These are phyloP conservation scores for Rhinoptilus africanus DNA, from an alignment of 2,113 vertebrate genomes.

Conservation along the genomic window DNA sequence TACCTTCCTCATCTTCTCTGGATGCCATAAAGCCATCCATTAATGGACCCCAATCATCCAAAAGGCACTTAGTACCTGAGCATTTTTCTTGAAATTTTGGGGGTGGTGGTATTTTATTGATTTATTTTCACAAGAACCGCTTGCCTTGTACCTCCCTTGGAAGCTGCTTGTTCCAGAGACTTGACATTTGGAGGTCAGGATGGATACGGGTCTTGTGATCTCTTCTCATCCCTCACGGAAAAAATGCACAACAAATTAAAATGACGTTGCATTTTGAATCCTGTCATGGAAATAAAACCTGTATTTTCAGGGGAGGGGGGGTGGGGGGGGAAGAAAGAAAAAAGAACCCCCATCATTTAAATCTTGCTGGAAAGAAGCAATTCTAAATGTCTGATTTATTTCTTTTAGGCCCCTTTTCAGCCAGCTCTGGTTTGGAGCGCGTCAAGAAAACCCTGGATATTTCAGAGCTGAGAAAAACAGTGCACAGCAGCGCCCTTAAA, in stretches of 20 bases:
- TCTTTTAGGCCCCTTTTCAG: background rate
- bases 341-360: background rate
- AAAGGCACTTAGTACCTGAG: background rate
- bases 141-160: background rate
- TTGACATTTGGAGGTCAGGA: slow-evolving; percentile 23
- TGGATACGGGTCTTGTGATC: background rate
- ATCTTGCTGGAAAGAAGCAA: background rate
- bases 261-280: background rate
- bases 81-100: background rate
- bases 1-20: background rate
- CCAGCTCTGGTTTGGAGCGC: background rate
- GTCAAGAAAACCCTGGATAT: background rate
- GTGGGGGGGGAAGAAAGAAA: too few species aligned
- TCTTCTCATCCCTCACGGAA: background rate
- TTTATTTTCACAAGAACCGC: background rate
- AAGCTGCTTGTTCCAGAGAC: slow-evolving; percentile 24
- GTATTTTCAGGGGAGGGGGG: too few species aligned
- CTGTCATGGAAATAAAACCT: background rate
- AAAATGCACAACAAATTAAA: background rate
- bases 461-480: background rate
- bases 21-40: background rate
- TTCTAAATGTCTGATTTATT: slow-evolving; percentile 3
- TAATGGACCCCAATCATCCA: background rate
- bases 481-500: background rate
- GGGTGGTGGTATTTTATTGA: background rate